Evolutionary conservation across 2,797 vertebrate species (phyloP).

Genomic region (Adelosebastes latens): DNA sequence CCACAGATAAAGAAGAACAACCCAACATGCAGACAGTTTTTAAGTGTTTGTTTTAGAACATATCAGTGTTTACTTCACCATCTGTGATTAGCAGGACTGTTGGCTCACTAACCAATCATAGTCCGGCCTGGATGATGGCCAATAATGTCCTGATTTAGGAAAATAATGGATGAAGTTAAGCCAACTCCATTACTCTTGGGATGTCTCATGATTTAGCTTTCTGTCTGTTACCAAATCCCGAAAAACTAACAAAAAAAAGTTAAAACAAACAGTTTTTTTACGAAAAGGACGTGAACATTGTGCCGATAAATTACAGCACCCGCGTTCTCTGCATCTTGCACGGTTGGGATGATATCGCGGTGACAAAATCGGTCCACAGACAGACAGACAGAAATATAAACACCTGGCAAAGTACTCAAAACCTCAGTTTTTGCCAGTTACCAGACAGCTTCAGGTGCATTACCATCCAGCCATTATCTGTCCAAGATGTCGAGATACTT

Average conservation of each 20-base stretch:
- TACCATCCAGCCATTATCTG: too few species aligned
- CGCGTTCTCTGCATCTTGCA: too few species aligned
- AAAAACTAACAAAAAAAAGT: background rate
- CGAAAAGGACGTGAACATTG: too few species aligned
- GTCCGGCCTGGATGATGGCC: background rate
- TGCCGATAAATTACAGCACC: too few species aligned
- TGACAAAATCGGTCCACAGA: too few species aligned
- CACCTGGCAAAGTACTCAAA: too few species aligned
- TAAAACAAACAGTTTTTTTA: too few species aligned
- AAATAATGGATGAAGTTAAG: slow-evolving; percentile 3
- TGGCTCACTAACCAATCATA: background rate
- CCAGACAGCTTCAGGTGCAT: too few species aligned
- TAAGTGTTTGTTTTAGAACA: background rate
- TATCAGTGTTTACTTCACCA: background rate
- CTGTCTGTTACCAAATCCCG: background rate
- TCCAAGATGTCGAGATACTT: too few species aligned
- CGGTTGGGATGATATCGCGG: too few species aligned
- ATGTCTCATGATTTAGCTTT: background rate
- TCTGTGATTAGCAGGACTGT: slow-evolving; percentile 5
- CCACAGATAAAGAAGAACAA: background rate
- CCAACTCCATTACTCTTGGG: background rate
- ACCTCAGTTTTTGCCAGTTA: too few species aligned
- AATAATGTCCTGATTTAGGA: background rate
- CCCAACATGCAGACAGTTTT: background rate
- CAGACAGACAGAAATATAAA: too few species aligned